A percentile compares a stretch with the other conserved stretches of the same genome.
These are phyloP conservation scores for Formica aserva DNA, from an alignment of 2,888 invertebrate species.

Conservation along the genomic window DNA sequence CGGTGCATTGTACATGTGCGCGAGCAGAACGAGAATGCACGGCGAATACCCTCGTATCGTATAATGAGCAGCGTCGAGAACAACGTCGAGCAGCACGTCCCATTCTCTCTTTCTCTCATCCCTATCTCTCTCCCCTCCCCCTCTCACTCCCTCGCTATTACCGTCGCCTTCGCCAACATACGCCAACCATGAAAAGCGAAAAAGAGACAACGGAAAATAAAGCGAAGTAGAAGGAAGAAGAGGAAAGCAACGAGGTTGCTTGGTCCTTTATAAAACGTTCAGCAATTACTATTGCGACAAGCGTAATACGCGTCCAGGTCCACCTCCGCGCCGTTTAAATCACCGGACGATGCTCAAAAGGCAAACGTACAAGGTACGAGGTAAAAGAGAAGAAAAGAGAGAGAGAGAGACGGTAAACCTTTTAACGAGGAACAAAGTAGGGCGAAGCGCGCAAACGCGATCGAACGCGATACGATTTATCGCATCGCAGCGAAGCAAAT, in stretches of 20 bases:
- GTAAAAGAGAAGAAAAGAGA: neutral
- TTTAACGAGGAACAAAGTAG: constrained; percentile 22
- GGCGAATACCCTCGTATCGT: constrained; percentile 45
- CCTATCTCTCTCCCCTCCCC: neutral
- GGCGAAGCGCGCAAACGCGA: constrained; percentile 5
- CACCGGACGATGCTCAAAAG: constrained; percentile 41
- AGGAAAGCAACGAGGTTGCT: neutral
- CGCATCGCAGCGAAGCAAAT: constrained; percentile 10
- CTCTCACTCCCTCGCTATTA: neutral
- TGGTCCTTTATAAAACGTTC: constrained; percentile 46
- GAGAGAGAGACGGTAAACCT: neutral
- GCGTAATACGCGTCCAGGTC: constrained; percentile 45
- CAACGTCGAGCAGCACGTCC: neutral
- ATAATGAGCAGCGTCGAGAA: constrained; percentile 38
- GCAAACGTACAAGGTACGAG: constrained; percentile 40
- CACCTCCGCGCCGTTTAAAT: constrained; percentile 45
- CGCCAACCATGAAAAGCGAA: constrained; percentile 34
- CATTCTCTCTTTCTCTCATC: neutral
- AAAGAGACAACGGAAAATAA: constrained; percentile 15
- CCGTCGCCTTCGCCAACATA: neutral
- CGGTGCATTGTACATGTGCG: constrained; percentile 48
- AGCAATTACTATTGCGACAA: constrained; percentile 66
- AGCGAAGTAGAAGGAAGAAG: constrained; percentile 4
- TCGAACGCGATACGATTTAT: constrained; percentile 46
- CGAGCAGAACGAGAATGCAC: constrained; percentile 43